Conservation (phyloP, 1,140 invertebrate genomes). For the Lutraria rhynchaena region DNA sequence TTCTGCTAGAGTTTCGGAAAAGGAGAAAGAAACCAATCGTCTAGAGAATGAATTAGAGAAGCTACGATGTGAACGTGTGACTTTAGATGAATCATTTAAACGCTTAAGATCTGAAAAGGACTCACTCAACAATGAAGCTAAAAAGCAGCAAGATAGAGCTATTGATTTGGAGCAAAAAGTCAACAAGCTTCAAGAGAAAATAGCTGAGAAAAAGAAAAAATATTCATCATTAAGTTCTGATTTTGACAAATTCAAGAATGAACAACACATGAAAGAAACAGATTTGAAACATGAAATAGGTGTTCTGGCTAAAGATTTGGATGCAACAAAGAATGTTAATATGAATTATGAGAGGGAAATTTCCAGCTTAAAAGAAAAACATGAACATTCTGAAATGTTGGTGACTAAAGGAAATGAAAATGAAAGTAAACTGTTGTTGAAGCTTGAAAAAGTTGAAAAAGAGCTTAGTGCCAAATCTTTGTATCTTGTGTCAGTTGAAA, state of each 20-base stretch:
- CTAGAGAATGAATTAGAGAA: constrained; percentile 20
- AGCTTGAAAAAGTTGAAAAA: constrained; percentile 43
- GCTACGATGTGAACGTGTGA: neutral
- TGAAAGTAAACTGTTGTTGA: constrained; percentile 36
- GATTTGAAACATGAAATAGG: constrained; percentile 27
- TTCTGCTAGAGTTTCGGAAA: neutral
- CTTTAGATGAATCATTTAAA: constrained; percentile 19
- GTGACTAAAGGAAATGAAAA: constrained; percentile 32
- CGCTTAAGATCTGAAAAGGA: neutral
- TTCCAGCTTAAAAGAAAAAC: constrained; percentile 27
- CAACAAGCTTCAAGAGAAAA: constrained; percentile 5
- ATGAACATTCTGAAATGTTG: neutral
- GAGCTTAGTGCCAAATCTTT: constrained; percentile 21
- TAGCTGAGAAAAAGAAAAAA: constrained; percentile 7
- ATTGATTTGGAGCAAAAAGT: neutral
- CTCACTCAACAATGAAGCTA: neutral
- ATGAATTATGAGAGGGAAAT: constrained; percentile 23
- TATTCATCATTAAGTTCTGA: neutral
- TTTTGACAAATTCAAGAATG: neutral
- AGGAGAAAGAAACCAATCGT: constrained; percentile 16
- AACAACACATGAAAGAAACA: neutral
- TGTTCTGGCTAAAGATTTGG: constrained; percentile 1
- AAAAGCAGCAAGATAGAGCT: neutral
- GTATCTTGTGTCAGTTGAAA: constrained; percentile 5
- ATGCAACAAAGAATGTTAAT: constrained; percentile 8